phyloP scores from a whole-genome alignment of 1,140 invertebrate species.

The Monomorium pharaonis region DNA sequence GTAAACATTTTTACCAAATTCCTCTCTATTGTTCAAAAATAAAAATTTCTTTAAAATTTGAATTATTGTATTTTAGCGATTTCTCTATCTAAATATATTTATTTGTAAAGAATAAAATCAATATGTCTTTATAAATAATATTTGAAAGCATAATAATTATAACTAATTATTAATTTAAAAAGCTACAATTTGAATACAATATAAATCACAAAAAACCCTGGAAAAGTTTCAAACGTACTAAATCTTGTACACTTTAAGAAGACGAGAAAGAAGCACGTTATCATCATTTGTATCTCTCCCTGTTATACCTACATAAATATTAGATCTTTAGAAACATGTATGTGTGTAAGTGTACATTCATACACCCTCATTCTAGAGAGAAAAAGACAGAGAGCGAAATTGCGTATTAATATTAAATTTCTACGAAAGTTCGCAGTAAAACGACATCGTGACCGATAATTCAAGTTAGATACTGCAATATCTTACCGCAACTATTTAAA shows the following conservation, averaged over 20 bases:
- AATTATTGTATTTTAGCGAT: neutral
- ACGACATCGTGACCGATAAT: slow-evolving; percentile 39
- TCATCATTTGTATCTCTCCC: slow-evolving; percentile 72
- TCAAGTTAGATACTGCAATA: neutral
- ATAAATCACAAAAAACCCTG: neutral
- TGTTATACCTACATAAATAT: slow-evolving; percentile 70
- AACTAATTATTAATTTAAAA: neutral
- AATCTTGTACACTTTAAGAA: neutral
- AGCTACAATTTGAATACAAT: neutral
- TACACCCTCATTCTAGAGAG: slow-evolving; percentile 47
- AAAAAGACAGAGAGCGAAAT: slow-evolving; percentile 70
- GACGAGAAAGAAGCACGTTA: slow-evolving; percentile 66
- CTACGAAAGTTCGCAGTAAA: slow-evolving; percentile 58
- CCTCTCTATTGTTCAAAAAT: neutral
- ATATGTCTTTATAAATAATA: neutral
- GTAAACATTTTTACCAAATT: neutral
- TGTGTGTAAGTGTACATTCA: neutral
- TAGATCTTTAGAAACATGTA: slow-evolving; percentile 63
- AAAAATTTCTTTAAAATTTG: neutral
- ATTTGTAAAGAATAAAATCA: neutral
- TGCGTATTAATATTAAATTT: slow-evolving; percentile 77
- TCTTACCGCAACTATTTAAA: slow-evolving; percentile 16
- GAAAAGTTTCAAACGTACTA: slow-evolving; percentile 50
- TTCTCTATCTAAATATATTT: neutral
- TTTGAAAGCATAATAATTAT: neutral